These are phyloP conservation scores for Cotesia typhae DNA, from an alignment of 1,140 invertebrate genomes.

Conservation along the genomic window DNA sequence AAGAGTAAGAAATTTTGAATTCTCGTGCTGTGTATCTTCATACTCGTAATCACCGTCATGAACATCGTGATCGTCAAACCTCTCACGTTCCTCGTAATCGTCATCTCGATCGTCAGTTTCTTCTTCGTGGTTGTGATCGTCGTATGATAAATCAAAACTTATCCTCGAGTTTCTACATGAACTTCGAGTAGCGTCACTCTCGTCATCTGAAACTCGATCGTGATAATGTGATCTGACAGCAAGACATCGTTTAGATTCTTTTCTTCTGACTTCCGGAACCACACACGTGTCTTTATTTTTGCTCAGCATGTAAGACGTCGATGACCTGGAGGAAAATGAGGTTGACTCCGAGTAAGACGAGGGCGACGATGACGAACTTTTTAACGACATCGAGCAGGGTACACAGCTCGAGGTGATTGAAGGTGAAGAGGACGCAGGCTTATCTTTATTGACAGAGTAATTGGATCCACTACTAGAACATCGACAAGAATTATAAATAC, in stretches of 20 bases:
- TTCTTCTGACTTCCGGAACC: not conserved
- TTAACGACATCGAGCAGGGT: conserved; percentile 6
- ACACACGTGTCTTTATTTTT: not conserved
- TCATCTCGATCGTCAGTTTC: conserved; percentile 35
- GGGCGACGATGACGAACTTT: not conserved
- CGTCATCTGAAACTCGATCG: not conserved
- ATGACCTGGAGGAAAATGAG: conserved; percentile 10
- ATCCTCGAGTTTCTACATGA: conserved; percentile 15
- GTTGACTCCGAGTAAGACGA: conserved; percentile 13
- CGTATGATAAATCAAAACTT: conserved; percentile 17
- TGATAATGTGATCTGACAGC: not conserved
- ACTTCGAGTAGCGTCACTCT: conserved; percentile 15
- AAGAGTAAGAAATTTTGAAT: conserved; percentile 1
- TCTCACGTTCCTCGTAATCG: conserved; percentile 41
- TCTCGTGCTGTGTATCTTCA: conserved; percentile 31
- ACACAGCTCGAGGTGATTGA: conserved; percentile 20
- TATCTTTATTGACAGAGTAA: conserved; percentile 12
- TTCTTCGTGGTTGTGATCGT: conserved; percentile 4
- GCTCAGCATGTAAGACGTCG: not conserved
- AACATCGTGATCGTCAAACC: conserved; percentile 34
- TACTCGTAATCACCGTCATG: conserved; percentile 30
- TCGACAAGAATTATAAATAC: conserved; percentile 59
- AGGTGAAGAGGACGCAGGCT: conserved; percentile 4
- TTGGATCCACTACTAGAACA: conserved; percentile 44
- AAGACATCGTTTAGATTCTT: not conserved